These are phyloP conservation scores for Sebastes cheni DNA, from an alignment of 2,797 vertebrate species.

Conservation along the genomic window DNA sequence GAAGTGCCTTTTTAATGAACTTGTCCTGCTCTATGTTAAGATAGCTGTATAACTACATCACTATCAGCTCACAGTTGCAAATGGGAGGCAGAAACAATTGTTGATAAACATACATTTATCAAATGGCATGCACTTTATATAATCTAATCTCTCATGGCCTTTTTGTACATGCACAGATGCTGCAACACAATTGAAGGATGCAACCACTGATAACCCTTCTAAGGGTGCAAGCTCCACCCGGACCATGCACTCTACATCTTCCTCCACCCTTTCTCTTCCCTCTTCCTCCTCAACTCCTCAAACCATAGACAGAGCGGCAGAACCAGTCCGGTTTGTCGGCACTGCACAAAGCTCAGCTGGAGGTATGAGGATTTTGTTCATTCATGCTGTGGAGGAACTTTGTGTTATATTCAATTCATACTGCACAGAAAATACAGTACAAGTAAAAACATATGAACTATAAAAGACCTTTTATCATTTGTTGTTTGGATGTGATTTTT, in stretches of 20 bases:
- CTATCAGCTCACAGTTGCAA: background rate
- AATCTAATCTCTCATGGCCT: slow-evolving; percentile 8
- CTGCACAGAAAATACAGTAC: background rate
- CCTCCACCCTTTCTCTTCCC: slow-evolving; percentile 1
- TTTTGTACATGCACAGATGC: slow-evolving; percentile 60
- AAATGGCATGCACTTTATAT: background rate
- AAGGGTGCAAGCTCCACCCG: background rate
- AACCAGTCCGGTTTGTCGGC: slow-evolving; percentile 16
- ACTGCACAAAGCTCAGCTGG: slow-evolving; percentile 9
- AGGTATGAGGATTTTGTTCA: slow-evolving; percentile 48
- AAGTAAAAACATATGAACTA: background rate
- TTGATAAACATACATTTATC: background rate
- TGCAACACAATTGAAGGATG: slow-evolving; percentile 44
- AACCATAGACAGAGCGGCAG: background rate
- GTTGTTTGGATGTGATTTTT: background rate
- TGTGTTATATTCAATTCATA: background rate
- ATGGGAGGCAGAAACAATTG: background rate
- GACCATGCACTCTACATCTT: background rate
- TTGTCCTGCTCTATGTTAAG: background rate
- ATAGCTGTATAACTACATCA: background rate
- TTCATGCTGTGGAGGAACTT: background rate
- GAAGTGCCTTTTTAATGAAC: background rate
- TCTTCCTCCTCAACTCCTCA: background rate
- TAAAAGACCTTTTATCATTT: background rate
- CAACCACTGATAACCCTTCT: slow-evolving; percentile 17